Conservation (phyloP, 2,113 vertebrate species). For the Bujurquina vittata region DNA sequence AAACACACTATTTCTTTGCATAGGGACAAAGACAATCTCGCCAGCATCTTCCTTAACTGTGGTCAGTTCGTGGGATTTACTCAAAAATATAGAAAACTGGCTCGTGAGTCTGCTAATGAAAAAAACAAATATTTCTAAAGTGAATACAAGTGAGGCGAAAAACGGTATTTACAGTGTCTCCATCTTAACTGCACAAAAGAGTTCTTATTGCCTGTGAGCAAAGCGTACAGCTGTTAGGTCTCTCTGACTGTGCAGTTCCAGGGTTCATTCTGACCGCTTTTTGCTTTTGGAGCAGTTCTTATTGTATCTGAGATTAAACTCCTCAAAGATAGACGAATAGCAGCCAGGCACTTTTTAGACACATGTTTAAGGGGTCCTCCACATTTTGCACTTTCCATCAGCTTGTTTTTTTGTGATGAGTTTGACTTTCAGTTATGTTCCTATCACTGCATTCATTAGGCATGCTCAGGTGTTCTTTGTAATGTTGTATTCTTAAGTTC, state of each 20-base stretch:
- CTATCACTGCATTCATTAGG: constrained; percentile 4
- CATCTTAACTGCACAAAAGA: neutral
- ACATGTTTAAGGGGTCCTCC: neutral
- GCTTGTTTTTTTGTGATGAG: neutral
- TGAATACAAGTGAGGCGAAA: neutral
- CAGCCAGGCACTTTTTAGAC: neutral
- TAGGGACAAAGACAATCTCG: neutral
- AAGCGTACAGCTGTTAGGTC: neutral
- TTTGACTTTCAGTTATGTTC: neutral
- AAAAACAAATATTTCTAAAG: neutral
- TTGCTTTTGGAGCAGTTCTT: neutral
- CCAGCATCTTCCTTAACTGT: neutral
- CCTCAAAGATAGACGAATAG: rapidly evolving
- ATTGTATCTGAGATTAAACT: neutral
- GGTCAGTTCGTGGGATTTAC: neutral
- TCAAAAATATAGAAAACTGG: neutral
- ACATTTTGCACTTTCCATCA: constrained; percentile 7
- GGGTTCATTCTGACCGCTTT: neutral
- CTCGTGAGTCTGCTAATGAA: neutral
- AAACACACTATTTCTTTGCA: neutral
- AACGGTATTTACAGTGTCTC: neutral
- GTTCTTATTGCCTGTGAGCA: neutral
- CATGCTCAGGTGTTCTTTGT: neutral
- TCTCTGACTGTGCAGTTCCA: neutral
- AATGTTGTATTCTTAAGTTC: neutral